Percentiles rank a stretch among this genome's conserved stretches.
phyloP scores from a whole-genome alignment of 2,888 invertebrate species.

The Cheilosia impressa region DNA sequence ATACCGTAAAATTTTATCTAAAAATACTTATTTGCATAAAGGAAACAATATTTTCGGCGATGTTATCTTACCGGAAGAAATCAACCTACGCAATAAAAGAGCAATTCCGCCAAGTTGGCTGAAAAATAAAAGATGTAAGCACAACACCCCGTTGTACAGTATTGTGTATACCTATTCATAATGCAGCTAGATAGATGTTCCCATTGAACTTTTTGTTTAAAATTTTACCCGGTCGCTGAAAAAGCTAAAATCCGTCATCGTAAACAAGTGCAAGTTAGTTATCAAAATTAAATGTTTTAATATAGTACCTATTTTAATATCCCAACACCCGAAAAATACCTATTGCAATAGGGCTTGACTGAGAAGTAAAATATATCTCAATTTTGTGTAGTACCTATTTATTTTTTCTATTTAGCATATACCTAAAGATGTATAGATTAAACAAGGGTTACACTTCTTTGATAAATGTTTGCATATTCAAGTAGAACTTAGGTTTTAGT shows the following conservation, averaged over 20 bases:
- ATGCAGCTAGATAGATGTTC: background rate
- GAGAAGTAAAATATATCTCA: too few species aligned
- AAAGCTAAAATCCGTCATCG: background rate
- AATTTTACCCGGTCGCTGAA: background rate
- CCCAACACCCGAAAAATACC: too few species aligned
- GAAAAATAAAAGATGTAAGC: constrained; percentile 82
- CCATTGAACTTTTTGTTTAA: background rate
- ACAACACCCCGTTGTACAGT: background rate
- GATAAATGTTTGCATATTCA: background rate
- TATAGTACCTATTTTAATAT: too few species aligned
- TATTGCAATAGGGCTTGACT: too few species aligned
- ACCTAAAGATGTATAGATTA: background rate
- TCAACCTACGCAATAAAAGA: constrained; percentile 76
- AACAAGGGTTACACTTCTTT: too few species aligned
- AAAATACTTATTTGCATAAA: background rate
- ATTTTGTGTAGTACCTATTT: too few species aligned
- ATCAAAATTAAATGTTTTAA: too few species aligned
- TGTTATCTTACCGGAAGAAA: constrained; percentile 5
- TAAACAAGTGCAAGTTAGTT: too few species aligned
- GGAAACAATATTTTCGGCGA: constrained; percentile 25
- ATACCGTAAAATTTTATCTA: too few species aligned
- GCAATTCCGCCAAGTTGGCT: constrained; percentile 82
- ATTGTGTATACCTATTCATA: background rate
- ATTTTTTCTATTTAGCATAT: too few species aligned
- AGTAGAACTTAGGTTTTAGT: background rate